These are phyloP conservation scores for Zoanthus gigantus DNA, from an alignment of 92 coral and sea anemone genomes.

Conservation along the genomic window DNA sequence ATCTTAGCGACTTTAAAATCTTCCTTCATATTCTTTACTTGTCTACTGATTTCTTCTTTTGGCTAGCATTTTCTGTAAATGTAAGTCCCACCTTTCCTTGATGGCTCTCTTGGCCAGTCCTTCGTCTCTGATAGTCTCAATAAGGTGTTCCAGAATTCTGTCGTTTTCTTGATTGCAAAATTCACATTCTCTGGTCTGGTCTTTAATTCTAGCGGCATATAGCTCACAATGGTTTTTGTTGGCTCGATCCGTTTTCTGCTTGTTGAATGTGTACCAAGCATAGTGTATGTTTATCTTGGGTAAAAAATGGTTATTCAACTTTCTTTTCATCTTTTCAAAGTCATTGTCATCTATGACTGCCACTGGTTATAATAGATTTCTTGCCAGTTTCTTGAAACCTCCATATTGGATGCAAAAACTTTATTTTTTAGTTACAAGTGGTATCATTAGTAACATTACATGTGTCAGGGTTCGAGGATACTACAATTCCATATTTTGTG, in stretches of 20 bases:
- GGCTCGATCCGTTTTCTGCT: slow-evolving; percentile 25
- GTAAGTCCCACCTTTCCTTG: slow-evolving; percentile 63
- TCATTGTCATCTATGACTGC: not conserved
- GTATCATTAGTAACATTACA: no score
- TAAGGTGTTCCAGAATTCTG: slow-evolving; percentile 23
- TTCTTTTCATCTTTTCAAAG: slow-evolving; percentile 42
- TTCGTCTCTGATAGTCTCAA: no score
- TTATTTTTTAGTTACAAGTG: no score
- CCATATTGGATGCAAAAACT: no score
- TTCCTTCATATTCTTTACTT: slow-evolving; percentile 60
- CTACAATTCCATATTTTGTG: no score
- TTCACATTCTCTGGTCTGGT: slow-evolving; percentile 70
- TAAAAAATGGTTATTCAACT: slow-evolving; percentile 46
- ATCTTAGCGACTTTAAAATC: not conserved
- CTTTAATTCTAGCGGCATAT: slow-evolving; percentile 59
- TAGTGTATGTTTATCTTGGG: slow-evolving; percentile 74
- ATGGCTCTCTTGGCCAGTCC: slow-evolving; percentile 7
- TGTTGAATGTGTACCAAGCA: slow-evolving; percentile 67
- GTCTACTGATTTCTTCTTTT: slow-evolving; percentile 35
- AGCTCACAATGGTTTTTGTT: slow-evolving; percentile 27
- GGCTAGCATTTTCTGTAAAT: slow-evolving; percentile 65
- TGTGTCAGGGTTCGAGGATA: no score
- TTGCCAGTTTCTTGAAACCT: not conserved
- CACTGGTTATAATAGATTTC: slow-evolving; percentile 59
- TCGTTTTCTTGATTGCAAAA: slow-evolving; percentile 58